Evolutionary conservation across 2,113 vertebrate species (phyloP).

Genomic region (Urocolius indicus): DNA sequence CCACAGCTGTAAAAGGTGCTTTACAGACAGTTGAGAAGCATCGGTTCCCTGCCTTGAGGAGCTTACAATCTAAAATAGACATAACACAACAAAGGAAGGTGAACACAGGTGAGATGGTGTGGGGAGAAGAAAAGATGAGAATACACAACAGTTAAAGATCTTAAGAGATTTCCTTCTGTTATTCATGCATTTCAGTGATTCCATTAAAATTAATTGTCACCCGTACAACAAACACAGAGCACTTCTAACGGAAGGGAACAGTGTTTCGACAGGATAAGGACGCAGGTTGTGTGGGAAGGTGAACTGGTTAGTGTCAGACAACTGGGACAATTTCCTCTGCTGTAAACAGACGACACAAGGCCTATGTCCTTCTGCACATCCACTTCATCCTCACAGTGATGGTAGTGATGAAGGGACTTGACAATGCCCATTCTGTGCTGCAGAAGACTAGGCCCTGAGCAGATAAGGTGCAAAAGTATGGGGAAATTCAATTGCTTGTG

Average conservation of each 20-base stretch:
- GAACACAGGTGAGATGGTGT: constrained; percentile 34
- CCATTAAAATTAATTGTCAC: constrained; percentile 20
- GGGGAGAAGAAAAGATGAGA: constrained; percentile 46
- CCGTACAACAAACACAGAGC: constrained; percentile 14
- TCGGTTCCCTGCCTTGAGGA: constrained; percentile 67
- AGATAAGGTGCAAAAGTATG: neutral
- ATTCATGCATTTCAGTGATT: constrained; percentile 34
- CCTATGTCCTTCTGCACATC: neutral
- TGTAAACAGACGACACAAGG: neutral
- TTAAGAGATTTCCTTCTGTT: constrained; percentile 38
- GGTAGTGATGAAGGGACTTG: neutral
- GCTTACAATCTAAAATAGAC: constrained; percentile 67
- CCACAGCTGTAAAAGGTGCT: constrained; percentile 57
- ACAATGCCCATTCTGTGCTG: accelerated
- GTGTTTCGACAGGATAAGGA: neutral
- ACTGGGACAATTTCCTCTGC: neutral
- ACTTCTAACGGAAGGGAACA: constrained; percentile 4
- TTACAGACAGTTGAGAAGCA: constrained; percentile 67
- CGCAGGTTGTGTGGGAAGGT: neutral
- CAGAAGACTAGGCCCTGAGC: neutral
- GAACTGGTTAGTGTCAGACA: constrained; percentile 28
- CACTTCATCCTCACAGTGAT: neutral
- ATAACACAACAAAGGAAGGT: constrained; percentile 48
- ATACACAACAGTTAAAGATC: constrained; percentile 32
- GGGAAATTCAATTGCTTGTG: neutral